Base-by-base conservation (phyloP, 2,113 vertebrate genomes). In the Sprattus sprattus region DNA sequence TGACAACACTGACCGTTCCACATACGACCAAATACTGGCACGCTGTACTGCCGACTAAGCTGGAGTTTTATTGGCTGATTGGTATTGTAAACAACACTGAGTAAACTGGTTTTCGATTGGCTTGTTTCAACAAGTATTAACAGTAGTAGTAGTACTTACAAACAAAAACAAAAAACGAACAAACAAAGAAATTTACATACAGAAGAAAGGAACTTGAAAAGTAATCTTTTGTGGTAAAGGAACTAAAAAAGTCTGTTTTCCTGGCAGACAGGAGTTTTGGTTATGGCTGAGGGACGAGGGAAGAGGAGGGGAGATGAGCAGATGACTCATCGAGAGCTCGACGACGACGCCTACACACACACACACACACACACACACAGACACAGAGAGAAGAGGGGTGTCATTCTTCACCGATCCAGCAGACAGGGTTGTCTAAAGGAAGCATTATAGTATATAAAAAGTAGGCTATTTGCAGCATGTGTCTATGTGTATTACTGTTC, bases 251-350 rank as follows among this genome's bases (percentile, higher is more conserved):
- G 45, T 60, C 64, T 90, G 92, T 86, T 84, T 84, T 94, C 95
- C 95, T 91, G 92, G 81, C 92, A 85, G 67, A 90, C 94, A 94
- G 94, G 95, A 94, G 92, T 95, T 96, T 96, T 96, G 95, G 95
- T 96, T 95, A 93, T 93, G 95, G 94, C 95, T 95, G 93, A 92
- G 90, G 67, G 91, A 91, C 86, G 85, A 0, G n/a, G 0, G 18
- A 32, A 50, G 81, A 49, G 83, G 85, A 82, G 85, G 82, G 81
- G 83, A 71, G 88, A 86, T 84, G 88, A 89, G 83, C 84, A 25
- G 50, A 45, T 85, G 87, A 83, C 90, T 95, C 95, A 96, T 91
- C 92, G 89, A 44, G 92, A 87, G 85, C 89, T 86, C 44, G 89
- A 90, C 81, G 90, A 57, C 91, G 78, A 15, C 90, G 75, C 95